phyloP scores from a whole-genome alignment of 2,888 invertebrate genomes.

The Cantharis nigra region DNA sequence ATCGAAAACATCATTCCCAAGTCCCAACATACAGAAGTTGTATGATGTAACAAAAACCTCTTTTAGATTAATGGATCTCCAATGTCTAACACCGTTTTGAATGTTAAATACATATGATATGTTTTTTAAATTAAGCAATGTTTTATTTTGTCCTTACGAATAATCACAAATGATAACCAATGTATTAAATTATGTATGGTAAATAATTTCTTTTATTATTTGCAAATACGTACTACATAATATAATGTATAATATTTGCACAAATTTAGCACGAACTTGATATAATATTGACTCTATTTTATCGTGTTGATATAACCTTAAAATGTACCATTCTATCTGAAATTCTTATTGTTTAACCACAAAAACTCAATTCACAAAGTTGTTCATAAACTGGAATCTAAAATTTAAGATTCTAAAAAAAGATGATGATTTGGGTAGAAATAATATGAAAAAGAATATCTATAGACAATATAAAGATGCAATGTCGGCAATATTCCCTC shows the following conservation, averaged over 20 bases:
- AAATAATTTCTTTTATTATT: neutral
- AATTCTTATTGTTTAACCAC: neutral
- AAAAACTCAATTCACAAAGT: neutral
- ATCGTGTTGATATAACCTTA: neutral
- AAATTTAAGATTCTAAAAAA: neutral
- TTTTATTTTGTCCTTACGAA: too few relatives aligned
- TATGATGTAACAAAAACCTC: neutral
- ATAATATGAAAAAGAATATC: neutral
- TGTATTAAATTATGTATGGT: neutral
- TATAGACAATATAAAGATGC: slow-evolving; percentile 12
- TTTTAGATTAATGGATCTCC: neutral
- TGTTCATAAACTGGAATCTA: neutral
- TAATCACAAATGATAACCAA: neutral
- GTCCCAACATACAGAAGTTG: too few relatives aligned
- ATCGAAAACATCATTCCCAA: neutral
- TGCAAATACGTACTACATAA: neutral
- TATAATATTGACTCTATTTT: neutral
- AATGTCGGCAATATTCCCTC: slow-evolving; percentile 20
- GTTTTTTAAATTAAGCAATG: neutral
- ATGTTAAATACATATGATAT: neutral
- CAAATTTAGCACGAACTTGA: neutral
- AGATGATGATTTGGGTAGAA: neutral
- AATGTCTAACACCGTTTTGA: neutral
- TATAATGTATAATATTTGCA: neutral
- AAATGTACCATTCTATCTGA: neutral